phyloP scores from a whole-genome alignment of 2,797 vertebrate genomes.

The Rhinophrynus dorsalis region DNA sequence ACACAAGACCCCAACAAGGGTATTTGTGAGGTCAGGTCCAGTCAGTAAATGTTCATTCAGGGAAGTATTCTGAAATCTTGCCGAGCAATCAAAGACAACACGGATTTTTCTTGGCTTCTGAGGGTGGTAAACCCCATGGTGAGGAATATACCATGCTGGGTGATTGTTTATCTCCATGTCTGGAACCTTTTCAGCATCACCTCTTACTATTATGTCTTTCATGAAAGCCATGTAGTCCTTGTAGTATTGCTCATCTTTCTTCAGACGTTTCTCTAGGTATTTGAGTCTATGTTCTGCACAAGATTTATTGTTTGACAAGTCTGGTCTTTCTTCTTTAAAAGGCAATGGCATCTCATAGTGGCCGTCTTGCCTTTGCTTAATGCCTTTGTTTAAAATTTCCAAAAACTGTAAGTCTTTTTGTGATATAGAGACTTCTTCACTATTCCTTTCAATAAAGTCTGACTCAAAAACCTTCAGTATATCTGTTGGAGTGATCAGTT shows the following conservation, averaged over 20 bases:
- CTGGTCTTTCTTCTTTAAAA: not conserved
- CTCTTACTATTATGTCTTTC: not conserved
- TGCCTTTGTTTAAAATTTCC: not conserved
- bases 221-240: not conserved
- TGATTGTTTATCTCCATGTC: conserved; percentile 1
- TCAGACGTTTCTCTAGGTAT: not conserved
- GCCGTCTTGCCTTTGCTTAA: not conserved
- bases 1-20: not conserved
- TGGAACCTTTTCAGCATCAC: not conserved
- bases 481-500: not conserved
- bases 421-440: not conserved
- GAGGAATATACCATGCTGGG: conserved; percentile 39
- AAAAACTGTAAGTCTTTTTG: not conserved
- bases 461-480: not conserved
- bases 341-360: not conserved
- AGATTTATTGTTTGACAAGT: not conserved
- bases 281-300: not conserved
- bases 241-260: not conserved
- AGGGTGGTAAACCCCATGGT: conserved; percentile 38
- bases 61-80: not conserved
- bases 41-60: conserved; percentile 1
- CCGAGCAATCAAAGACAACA: conserved; percentile 17
- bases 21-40: not conserved
- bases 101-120: conserved; percentile 26
- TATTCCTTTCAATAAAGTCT: not conserved